Base-by-base conservation (phyloP, 1,140 invertebrate species). In the Pseudomyrmex sp. region DNA sequence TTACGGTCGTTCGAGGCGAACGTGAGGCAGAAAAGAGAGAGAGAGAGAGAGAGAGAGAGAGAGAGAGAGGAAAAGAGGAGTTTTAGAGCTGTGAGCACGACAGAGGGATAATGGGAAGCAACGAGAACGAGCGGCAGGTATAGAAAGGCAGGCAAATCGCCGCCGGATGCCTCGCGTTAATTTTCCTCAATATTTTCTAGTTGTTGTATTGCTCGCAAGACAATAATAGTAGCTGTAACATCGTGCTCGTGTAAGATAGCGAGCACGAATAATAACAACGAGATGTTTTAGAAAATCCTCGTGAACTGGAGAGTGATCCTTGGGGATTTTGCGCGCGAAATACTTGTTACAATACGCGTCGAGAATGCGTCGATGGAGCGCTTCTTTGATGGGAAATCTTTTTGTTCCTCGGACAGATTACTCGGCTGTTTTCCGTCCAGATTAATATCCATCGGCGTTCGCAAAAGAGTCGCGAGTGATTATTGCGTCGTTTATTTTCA, bases 141-240 rank as follows among this genome's bases (percentile, higher is more conserved):
- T 70, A 80, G 70, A 80, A 80, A 59, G 1, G 9, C 15, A 70
- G 15, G 7, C 7, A 59, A 72, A 80, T 70, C 54, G 48, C 23
- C 23, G 58, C 10, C 10, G 8, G 18, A 8, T 13, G 26, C 18
- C 8, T 7, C 12, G 65, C 66, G 15, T 80, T 80, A 80, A 80
- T 80, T 80, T 72, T 61, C 23, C 15, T 13, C 54, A 61, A 80
- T 70, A 80, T 80, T 80, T 59, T 61, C 46, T 72, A 59, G 20
- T 13, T 13, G 15, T 72, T 80, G 48, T 72, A 80, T 80, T 15
- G 65, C 18, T 77, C 23, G 15, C 59, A 61, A 61, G 66, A 61
- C 18, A 77, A 58, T 50, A 35, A 35, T 35, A 35, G 35, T 35
- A 35, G 46, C 23, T 70, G 26, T 35, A 35, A 18, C 26, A 2